Conservation (phyloP, 2,797 vertebrate genomes). For the Psittacula derbiana region DNA sequence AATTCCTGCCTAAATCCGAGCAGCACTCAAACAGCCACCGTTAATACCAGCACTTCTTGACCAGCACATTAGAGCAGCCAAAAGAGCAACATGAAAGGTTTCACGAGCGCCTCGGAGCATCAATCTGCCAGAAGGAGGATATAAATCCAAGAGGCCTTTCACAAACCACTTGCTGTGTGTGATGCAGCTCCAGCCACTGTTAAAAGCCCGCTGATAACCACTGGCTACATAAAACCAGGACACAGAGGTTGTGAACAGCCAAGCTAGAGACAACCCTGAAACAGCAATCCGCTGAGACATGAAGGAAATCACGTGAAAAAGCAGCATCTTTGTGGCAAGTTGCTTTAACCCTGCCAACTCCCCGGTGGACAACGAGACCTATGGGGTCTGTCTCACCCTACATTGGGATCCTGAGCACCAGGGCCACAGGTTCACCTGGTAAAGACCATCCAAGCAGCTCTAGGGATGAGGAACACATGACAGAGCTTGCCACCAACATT, state of each 20-base stretch:
- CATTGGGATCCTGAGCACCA: neutral
- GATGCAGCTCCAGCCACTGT: neutral
- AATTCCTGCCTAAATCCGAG: rapidly evolving
- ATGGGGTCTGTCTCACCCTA: neutral
- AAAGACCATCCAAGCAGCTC: neutral
- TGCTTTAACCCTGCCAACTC: neutral
- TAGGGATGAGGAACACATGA: neutral
- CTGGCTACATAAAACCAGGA: neutral
- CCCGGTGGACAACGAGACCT: rapidly evolving
- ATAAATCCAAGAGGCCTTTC: neutral
- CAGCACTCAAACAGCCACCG: rapidly evolving
- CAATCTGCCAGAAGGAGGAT: neutral
- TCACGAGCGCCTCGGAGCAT: rapidly evolving
- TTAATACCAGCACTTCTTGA: neutral
- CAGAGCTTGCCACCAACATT: neutral
- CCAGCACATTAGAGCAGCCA: neutral
- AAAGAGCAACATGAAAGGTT: neutral
- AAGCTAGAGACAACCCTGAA: neutral
- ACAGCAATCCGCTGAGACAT: neutral
- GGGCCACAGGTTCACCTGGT: neutral
- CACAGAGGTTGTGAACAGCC: neutral
- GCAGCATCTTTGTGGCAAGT: neutral
- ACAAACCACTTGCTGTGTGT: rapidly evolving
- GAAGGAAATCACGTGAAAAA: neutral
- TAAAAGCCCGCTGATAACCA: neutral